These are phyloP conservation scores for Festucalex cinctus DNA, from an alignment of 2,113 vertebrate genomes.

Conservation along the genomic window DNA sequence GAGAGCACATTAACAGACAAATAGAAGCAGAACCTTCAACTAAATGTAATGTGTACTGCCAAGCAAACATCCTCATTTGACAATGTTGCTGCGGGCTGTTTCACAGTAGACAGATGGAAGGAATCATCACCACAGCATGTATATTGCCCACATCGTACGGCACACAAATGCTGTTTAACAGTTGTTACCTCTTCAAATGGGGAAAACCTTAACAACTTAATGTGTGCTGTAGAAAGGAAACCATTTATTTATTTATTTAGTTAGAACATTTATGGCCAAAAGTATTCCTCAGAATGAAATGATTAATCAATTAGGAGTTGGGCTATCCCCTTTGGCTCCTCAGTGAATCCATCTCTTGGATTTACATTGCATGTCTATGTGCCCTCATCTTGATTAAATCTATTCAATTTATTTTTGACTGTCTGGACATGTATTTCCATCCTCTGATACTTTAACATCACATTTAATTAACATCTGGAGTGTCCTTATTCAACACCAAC, in stretches of 20 bases:
- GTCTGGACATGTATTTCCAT: too few relatives aligned
- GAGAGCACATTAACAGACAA: conserved; percentile 15
- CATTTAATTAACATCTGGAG: too few relatives aligned
- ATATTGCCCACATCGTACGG: conserved; percentile 57
- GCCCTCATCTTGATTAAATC: background rate
- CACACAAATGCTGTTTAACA: conserved; percentile 49
- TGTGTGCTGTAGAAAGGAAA: conserved; percentile 28
- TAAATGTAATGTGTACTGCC: conserved; percentile 44
- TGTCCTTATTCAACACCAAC: too few relatives aligned
- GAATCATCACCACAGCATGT: conserved; percentile 57
- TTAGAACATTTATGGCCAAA: background rate
- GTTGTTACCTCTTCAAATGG: conserved; percentile 38
- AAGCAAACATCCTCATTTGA: conserved; percentile 38
- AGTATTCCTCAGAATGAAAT: background rate
- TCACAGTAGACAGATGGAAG: conserved; percentile 63
- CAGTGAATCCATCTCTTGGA: background rate
- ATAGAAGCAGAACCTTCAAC: conserved; percentile 16
- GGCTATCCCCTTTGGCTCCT: background rate
- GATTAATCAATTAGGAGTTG: background rate
- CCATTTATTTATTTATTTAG: background rate
- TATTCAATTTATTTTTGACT: background rate
- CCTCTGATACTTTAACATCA: too few relatives aligned
- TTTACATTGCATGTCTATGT: background rate
- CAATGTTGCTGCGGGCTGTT: conserved; percentile 54
- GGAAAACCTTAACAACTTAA: conserved; percentile 35